A percentile compares a stretch with the other conserved stretches of the same genome.
Conservation (phyloP, 1,140 invertebrate genomes). For the Nephotettix cincticeps region DNA sequence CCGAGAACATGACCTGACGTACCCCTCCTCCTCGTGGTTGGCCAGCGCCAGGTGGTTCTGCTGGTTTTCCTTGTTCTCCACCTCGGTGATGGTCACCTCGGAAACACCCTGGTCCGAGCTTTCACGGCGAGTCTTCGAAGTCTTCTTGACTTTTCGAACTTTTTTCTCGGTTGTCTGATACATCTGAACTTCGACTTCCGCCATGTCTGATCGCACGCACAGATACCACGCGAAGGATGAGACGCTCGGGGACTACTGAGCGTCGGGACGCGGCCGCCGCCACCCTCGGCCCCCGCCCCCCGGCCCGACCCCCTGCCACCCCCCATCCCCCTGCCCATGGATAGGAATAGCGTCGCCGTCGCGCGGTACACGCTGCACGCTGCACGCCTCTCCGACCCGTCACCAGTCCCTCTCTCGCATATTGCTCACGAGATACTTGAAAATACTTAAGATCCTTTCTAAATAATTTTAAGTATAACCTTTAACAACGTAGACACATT, state of each 20-base stretch:
- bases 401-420: too few species aligned
- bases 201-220: slow-evolving; percentile 41
- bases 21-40: slow-evolving; percentile 71
- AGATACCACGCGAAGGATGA: slow-evolving; percentile 39
- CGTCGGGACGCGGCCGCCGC: slow-evolving; percentile 17
- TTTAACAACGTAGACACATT: too few species aligned
- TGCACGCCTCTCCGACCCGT: too few species aligned
- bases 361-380: too few species aligned
- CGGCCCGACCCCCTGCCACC: slow-evolving; percentile 35
- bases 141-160: slow-evolving; percentile 87
- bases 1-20: slow-evolving; percentile 57
- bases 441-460: too few species aligned
- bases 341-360: slow-evolving; percentile 8
- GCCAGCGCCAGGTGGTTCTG: slow-evolving; percentile 48
- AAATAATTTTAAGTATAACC: too few species aligned
- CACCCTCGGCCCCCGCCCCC: slow-evolving; percentile 25
- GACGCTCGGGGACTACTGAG: not conserved
- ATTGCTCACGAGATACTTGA: too few species aligned
- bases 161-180: slow-evolving; percentile 81
- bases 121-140: slow-evolving; percentile 74
- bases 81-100: slow-evolving; percentile 76
- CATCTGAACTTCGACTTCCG: slow-evolving; percentile 65
- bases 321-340: too few species aligned
- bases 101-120: slow-evolving; percentile 56
- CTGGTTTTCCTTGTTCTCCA: slow-evolving; percentile 68